These are phyloP conservation scores for Magallana ariakensis DNA, from an alignment of 1,140 invertebrate genomes.

Conservation along the genomic window DNA sequence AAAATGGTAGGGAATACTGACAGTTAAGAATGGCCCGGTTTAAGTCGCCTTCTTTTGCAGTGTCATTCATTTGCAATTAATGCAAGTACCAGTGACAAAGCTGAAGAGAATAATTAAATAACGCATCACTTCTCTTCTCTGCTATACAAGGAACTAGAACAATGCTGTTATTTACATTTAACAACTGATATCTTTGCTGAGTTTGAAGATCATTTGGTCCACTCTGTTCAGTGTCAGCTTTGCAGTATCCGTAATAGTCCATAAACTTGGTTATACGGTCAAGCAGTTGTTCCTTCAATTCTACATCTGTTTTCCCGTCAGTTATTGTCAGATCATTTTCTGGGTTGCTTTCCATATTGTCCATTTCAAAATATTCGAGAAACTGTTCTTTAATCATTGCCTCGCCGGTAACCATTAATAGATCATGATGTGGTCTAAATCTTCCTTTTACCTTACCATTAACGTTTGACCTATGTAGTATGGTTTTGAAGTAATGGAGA, in stretches of 20 bases:
- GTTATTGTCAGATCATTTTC: not conserved
- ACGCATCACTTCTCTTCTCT: not conserved
- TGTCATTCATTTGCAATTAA: conserved; percentile 9
- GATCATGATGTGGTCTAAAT: conserved; percentile 11
- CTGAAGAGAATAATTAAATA: not conserved
- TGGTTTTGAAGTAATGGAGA: not conserved
- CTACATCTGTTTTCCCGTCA: not conserved
- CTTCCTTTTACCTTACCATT: conserved; percentile 17
- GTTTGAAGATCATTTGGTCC: not conserved
- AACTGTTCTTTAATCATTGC: conserved; percentile 8
- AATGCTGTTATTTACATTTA: not conserved
- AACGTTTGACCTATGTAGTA: conserved; percentile 6
- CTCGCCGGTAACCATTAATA: not conserved
- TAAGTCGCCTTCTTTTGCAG: conserved; percentile 43
- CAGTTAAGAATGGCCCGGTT: conserved; percentile 10
- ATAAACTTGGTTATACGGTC: not conserved
- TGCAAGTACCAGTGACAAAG: conserved; percentile 41
- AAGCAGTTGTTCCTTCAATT: not conserved
- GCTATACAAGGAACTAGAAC: not conserved
- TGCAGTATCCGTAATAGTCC: not conserved
- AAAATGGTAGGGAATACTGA: not conserved
- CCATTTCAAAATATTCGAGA: conserved; percentile 28
- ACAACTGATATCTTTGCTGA: not conserved
- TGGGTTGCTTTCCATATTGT: not conserved
- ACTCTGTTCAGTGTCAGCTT: not conserved